Evolutionary conservation across 1,140 invertebrate genomes (phyloP), one percentile per base, ranked within the genome.

Genomic region (Cardiocondyla obscurior): DNA sequence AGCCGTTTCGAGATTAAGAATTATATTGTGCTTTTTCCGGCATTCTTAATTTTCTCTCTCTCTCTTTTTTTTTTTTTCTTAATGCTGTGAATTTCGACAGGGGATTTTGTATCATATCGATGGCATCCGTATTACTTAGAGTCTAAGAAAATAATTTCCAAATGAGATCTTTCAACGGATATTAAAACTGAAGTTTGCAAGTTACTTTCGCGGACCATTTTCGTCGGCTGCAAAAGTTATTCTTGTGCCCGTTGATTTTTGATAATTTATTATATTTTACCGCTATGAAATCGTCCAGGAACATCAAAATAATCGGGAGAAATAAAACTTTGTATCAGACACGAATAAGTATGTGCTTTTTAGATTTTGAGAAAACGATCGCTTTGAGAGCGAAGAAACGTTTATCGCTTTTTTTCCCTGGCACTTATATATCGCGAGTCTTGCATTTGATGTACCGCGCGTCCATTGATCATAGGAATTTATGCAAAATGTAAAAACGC

Each of bases 131-230:
- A 28, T 44, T 53, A 53, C 6, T 19, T 49, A 33, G 19, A 25
- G 3, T 72, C 14, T 36, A 25, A 72, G 33, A 39, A 70, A 72
- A 22, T 36, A 53, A 55, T 25, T 14, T 57, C 33, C 12, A 16
- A 72, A n/a, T 2, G n/a, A 14, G 28, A 6, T 51, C 33, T 57
- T 57, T 19, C 19, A 22, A 0, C 1, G 19, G 22, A 57, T 10
- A 39, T 72, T 51, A 69, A 69, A 51, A 69, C 57, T 12, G 14
- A 57, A 39, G 14, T 70, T 72, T 39, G 12, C 28, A 8, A 72
- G 53, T 69, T 22, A 39, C 12, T 33, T 36, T 22, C n/a, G 3
- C n/a, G 22, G 3, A 22, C 16, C 25, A 22, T 36, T 14, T 72
- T 8, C 28, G 33, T 25, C 55, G 46, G 30, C 22, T 22, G 8